Conservation (phyloP, 2,113 vertebrate species). For the Colius striatus region DNA sequence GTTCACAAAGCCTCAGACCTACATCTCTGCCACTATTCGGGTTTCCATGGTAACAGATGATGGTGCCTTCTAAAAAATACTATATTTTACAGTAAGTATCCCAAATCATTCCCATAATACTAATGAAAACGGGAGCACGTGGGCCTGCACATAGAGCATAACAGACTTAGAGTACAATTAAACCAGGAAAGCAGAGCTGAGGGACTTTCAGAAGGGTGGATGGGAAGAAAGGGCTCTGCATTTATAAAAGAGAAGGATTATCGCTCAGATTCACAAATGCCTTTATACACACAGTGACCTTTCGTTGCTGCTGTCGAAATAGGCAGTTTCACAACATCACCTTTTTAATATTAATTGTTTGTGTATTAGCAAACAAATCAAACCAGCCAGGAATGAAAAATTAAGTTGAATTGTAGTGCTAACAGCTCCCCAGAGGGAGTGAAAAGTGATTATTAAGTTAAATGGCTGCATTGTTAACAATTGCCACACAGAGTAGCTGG, state of each 20-base stretch:
- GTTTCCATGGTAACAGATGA: constrained; percentile 78
- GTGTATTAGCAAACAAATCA: constrained; percentile 70
- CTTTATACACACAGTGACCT: neutral
- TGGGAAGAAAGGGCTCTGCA: neutral
- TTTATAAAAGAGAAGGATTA: neutral
- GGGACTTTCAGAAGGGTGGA: neutral
- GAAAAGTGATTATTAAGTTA: constrained; percentile 70
- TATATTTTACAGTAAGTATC: constrained; percentile 54
- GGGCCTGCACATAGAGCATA: neutral
- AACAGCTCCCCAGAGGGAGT: constrained; percentile 68
- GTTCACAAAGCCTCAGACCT: constrained; percentile 65
- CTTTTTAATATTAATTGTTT: constrained; percentile 65
- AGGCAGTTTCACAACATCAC: neutral
- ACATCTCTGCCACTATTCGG: constrained; percentile 40
- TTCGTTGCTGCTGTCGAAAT: neutral
- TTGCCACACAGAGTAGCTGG: constrained; percentile 14
- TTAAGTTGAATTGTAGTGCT: constrained; percentile 58
- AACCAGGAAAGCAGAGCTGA: neutral
- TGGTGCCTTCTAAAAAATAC: constrained; percentile 52
- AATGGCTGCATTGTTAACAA: constrained; percentile 65
- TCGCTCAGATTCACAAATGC: neutral
- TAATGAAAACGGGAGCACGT: neutral
- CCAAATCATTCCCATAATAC: constrained; percentile 41
- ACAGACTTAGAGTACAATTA: neutral
- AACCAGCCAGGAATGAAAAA: constrained; percentile 62